Percentiles rank a stretch among this genome's conserved stretches.
Conservation (phyloP, 2,113 vertebrate genomes). For the Halichoerus grypus region DNA sequence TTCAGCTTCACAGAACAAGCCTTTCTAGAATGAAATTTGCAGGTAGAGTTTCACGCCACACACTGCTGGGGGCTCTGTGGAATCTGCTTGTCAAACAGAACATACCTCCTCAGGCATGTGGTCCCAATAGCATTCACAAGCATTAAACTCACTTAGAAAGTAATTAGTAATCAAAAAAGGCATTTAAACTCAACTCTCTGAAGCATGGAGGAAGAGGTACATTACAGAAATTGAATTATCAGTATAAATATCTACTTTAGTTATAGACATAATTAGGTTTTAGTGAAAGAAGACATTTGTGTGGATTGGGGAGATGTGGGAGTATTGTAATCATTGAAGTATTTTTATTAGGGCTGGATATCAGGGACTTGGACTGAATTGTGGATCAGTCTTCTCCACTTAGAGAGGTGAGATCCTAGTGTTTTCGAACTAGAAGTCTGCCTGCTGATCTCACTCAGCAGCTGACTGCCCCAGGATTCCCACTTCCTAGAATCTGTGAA, state of each 20-base stretch:
- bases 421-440: background rate
- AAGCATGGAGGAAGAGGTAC: constrained; percentile 67
- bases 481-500: background rate
- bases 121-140: constrained; percentile 63
- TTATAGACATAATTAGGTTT: constrained; percentile 69
- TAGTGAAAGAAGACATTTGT: constrained; percentile 59
- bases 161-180: constrained; percentile 78
- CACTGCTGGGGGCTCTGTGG: background rate
- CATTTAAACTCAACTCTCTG: constrained; percentile 78
- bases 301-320: constrained; percentile 21
- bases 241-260: constrained; percentile 70
- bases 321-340: constrained; percentile 54
- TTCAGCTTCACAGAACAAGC: background rate
- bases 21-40: background rate
- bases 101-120: constrained; percentile 26
- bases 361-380: background rate
- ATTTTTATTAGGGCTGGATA: constrained; percentile 36
- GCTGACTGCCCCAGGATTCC: background rate
- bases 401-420: background rate
- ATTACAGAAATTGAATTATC: constrained; percentile 75
- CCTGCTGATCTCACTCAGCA: background rate
- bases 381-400: background rate
- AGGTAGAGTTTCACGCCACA: background rate
- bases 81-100: constrained; percentile 67
- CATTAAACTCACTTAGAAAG: constrained; percentile 79